Conservation (phyloP, 2,888 invertebrate species). For the Hemaris fuciformis region DNA sequence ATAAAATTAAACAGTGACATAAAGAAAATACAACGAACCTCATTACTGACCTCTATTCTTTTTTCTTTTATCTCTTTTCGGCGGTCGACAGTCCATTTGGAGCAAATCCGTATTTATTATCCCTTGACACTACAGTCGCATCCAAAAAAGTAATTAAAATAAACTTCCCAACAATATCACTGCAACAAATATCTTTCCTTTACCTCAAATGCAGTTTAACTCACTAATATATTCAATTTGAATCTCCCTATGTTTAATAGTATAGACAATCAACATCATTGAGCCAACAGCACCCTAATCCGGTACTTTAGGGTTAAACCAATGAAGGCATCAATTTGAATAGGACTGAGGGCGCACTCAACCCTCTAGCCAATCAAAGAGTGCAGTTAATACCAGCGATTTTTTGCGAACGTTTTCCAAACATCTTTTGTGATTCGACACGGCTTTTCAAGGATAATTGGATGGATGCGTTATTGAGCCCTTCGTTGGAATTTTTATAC, state of each 20-base stretch:
- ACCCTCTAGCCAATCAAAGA: slow-evolving; percentile 61
- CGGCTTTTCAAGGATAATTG: slow-evolving; percentile 32
- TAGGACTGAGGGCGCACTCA: slow-evolving; percentile 52
- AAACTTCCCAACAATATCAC: background rate
- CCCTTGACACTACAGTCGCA: too few species aligned
- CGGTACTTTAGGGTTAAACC: slow-evolving; percentile 65
- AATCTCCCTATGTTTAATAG: slow-evolving; percentile 22
- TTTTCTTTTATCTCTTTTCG: too few species aligned
- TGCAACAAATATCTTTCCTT: background rate
- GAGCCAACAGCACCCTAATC: slow-evolving; percentile 61
- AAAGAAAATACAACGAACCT: too few species aligned
- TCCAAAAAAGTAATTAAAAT: background rate
- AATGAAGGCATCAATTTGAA: slow-evolving; percentile 73
- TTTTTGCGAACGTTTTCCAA: slow-evolving; percentile 35
- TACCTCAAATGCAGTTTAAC: background rate
- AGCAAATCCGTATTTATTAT: too few species aligned
- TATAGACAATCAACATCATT: slow-evolving; percentile 57
- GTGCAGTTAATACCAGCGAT: slow-evolving; percentile 44
- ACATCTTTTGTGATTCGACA: slow-evolving; percentile 29
- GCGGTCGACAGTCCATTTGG: too few species aligned
- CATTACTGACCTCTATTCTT: too few species aligned
- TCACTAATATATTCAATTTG: slow-evolving; percentile 15
- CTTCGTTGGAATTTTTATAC: slow-evolving; percentile 18
- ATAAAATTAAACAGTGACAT: too few species aligned
- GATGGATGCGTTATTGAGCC: slow-evolving; percentile 28